Evolutionary conservation across 2,888 invertebrate species (phyloP).

Genomic region (Cataglyphis albicans): DNA sequence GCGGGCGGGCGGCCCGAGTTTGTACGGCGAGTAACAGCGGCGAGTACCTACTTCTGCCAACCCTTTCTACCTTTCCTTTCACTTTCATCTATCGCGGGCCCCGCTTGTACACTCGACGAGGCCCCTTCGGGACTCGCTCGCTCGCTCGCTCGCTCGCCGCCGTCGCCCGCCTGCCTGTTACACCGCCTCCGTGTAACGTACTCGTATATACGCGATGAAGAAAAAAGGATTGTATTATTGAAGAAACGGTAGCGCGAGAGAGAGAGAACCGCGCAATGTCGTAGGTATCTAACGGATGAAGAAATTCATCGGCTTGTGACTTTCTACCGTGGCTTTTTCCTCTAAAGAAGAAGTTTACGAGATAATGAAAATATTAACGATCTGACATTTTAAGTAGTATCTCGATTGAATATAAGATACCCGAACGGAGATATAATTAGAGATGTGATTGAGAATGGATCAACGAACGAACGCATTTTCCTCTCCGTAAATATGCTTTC

Average conservation of each 20-base stretch:
- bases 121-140: constrained; percentile 73
- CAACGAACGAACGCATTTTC: not conserved
- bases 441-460: not conserved
- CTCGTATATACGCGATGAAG: constrained; percentile 51
- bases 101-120: constrained; percentile 69
- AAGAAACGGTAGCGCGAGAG: constrained; percentile 42
- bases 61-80: constrained; percentile 86
- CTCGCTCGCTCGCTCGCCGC: constrained; percentile 56
- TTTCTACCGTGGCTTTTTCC: not conserved
- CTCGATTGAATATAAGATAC: not conserved
- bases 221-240: constrained; percentile 54
- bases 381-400: not conserved
- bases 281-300: constrained; percentile 23
- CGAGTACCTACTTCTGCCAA: constrained; percentile 75
- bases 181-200: constrained; percentile 73
- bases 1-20: constrained; percentile 60
- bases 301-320: constrained; percentile 20
- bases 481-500: constrained; percentile 12
- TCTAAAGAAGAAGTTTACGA: not conserved
- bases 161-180: constrained; percentile 76
- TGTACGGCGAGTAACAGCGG: constrained; percentile 72
- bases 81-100: constrained; percentile 84
- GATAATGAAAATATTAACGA: constrained; percentile 10
- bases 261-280: not conserved
- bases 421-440: not conserved